phyloP scores from a whole-genome alignment of 2,888 invertebrate species.

The Brachyptera putata region DNA sequence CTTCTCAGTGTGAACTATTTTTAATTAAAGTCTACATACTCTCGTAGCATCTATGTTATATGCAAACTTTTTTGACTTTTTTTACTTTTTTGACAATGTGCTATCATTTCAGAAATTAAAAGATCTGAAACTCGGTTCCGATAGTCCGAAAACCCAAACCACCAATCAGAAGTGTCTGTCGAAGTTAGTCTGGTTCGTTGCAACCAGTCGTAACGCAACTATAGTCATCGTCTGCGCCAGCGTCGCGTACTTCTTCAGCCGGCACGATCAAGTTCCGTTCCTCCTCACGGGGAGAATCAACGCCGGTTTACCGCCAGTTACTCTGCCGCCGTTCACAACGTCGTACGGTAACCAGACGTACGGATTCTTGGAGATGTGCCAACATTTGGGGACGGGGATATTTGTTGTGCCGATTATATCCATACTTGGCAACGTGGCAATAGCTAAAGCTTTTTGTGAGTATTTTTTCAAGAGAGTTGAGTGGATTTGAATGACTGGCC shows the following conservation, averaged over 20 bases:
- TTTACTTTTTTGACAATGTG: too few species aligned
- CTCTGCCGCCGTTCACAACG: slow-evolving; percentile 52
- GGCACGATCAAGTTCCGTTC: neutral
- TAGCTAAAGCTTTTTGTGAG: slow-evolving; percentile 81
- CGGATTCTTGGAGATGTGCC: slow-evolving; percentile 52
- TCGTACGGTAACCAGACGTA: slow-evolving; percentile 50
- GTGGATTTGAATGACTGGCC: too few species aligned
- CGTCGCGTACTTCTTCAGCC: slow-evolving; percentile 43
- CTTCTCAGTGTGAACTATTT: too few species aligned
- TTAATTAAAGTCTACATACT: too few species aligned
- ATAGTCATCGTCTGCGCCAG: slow-evolving; percentile 60
- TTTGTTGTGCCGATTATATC: slow-evolving; percentile 68
- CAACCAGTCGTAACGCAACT: slow-evolving; percentile 65
- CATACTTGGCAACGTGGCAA: slow-evolving; percentile 73
- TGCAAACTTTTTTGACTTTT: too few species aligned
- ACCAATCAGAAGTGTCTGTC: too few species aligned
- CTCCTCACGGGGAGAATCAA: slow-evolving; percentile 44
- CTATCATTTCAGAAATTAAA: too few species aligned
- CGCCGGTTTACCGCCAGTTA: slow-evolving; percentile 56
- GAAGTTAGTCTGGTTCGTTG: slow-evolving; percentile 64
- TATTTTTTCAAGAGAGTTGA: too few species aligned
- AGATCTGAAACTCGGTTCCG: too few species aligned
- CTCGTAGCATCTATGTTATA: too few species aligned
- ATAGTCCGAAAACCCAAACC: too few species aligned
- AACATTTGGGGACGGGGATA: slow-evolving; percentile 63